Conservation (phyloP, 53 echinoderm and acorn worm genomes). For the Apostichopus leukothele region DNA sequence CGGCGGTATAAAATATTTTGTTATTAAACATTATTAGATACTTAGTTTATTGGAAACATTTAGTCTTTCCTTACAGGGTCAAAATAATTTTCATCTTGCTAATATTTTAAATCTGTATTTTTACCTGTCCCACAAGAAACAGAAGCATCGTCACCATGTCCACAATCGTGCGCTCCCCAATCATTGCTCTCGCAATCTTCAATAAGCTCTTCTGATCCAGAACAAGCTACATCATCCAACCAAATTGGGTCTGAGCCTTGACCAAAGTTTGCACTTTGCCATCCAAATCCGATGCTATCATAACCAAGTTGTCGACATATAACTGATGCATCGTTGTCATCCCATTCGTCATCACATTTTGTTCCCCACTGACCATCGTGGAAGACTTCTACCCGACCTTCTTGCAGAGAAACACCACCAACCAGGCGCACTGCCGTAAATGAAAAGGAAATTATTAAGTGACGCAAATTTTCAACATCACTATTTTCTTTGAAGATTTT, state of each 20-base stretch:
- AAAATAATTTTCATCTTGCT: too few species aligned
- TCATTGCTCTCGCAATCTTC: not conserved
- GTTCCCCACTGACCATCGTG: not conserved
- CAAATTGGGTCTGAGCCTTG: not conserved
- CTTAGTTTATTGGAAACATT: too few species aligned
- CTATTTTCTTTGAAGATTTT: not conserved
- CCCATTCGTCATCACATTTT: not conserved
- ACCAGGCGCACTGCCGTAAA: not conserved
- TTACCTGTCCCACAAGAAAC: not conserved
- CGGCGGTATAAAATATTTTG: fast-evolving
- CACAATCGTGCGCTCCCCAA: not conserved
- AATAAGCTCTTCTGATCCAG: not conserved
- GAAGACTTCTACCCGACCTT: not conserved
- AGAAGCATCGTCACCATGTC: not conserved
- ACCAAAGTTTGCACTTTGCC: not conserved
- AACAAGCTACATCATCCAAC: not conserved
- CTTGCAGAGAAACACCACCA: not conserved
- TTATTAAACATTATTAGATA: too few species aligned
- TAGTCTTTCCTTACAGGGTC: too few species aligned
- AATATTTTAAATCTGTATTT: too few species aligned
- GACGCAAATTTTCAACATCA: not conserved
- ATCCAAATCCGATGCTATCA: not conserved
- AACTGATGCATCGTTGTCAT: not conserved
- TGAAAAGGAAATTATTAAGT: not conserved
- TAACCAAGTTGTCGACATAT: not conserved